Evolutionary conservation across 2,888 invertebrate species (phyloP).

Genomic region (Folsomia candida): DNA sequence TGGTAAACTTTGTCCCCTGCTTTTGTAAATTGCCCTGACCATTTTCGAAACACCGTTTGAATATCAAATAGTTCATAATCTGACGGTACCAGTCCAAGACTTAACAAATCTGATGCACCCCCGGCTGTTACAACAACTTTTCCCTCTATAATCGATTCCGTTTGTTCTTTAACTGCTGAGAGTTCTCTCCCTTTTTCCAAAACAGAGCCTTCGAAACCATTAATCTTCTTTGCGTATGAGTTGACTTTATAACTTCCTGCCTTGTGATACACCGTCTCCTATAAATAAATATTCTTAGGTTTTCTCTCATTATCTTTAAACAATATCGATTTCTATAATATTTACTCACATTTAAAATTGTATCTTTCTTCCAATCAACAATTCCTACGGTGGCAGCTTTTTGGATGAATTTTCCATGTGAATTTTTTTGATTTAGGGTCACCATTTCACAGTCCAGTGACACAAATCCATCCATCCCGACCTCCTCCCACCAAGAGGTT

Average conservation of each 20-base stretch:
- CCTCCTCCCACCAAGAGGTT: too few relatives aligned
- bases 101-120: too few relatives aligned
- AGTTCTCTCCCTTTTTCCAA: neutral
- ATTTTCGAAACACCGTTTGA: too few relatives aligned
- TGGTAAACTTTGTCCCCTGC: neutral
- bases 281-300: too few relatives aligned
- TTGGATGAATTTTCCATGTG: neutral
- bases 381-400: neutral
- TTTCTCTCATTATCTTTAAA: neutral
- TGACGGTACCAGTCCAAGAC: too few relatives aligned
- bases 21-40: too few relatives aligned
- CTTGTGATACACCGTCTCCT: neutral
- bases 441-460: neutral
- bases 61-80: too few relatives aligned
- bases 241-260: neutral
- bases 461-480: neutral
- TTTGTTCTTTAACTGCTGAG: too few relatives aligned
- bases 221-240: neutral
- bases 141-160: too few relatives aligned
- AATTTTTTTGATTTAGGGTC: neutral
- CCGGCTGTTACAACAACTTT: too few relatives aligned
- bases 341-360: neutral
- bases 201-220: neutral
- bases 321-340: neutral
- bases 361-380: neutral